Evolutionary conservation across 1,140 invertebrate species (phyloP).

Genomic region (Drosophila sproati): DNA sequence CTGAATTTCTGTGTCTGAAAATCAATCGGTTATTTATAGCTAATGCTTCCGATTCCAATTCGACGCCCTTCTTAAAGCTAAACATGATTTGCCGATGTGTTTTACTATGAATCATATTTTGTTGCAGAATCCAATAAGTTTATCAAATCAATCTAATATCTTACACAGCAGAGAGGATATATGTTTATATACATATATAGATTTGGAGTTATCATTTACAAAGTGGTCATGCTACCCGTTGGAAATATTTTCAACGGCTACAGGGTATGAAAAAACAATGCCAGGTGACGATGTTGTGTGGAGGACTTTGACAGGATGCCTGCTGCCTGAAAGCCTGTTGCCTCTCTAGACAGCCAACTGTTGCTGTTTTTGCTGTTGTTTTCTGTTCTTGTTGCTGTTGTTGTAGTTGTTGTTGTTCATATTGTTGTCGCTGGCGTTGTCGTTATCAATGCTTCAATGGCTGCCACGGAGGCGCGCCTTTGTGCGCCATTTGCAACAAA

Average conservation of each 20-base stretch:
- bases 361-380: slow-evolving; percentile 29
- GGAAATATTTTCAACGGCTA: not conserved
- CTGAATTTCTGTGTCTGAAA: no score
- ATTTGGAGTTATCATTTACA: not conserved
- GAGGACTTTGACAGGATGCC: slow-evolving; percentile 60
- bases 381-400: not conserved
- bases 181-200: not conserved
- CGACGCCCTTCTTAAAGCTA: no score
- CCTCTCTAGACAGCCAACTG: slow-evolving; percentile 53
- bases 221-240: not conserved
- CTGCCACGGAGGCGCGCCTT: slow-evolving; percentile 56
- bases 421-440: slow-evolving; percentile 35
- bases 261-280: slow-evolving; percentile 43
- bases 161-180: no score
- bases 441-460: slow-evolving; percentile 72
- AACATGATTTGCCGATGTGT: no score
- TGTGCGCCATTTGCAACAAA: slow-evolving; percentile 34
- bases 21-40: no score
- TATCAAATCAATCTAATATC: no score
- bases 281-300: slow-evolving; percentile 20
- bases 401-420: slow-evolving; percentile 11
- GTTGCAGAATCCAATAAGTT: no score
- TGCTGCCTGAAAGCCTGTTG: not conserved
- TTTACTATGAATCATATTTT: no score
- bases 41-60: no score